Percentiles rank a stretch among this genome's conserved stretches.
Evolutionary conservation across 2,113 vertebrate species (phyloP).

Genomic region (Plectropomus leopardus): DNA sequence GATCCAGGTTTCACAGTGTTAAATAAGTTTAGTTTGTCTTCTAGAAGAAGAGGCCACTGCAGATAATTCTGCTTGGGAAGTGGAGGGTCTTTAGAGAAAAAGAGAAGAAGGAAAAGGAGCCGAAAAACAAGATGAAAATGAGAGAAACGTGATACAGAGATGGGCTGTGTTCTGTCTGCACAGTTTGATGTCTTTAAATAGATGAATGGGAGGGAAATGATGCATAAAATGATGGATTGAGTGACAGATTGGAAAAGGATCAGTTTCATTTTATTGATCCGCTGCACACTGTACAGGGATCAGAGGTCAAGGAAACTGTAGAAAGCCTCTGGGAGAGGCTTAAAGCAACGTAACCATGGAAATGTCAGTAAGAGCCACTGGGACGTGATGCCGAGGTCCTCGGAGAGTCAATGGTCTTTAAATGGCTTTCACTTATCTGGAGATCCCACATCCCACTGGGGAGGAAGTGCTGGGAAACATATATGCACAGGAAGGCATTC

Average conservation of each 20-base stretch:
- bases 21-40: too few species aligned
- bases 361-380: slow-evolving; percentile 69
- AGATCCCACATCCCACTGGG: slow-evolving; percentile 45
- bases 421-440: slow-evolving; percentile 73
- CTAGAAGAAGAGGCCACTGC: too few species aligned
- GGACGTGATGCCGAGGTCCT: slow-evolving; percentile 64
- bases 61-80: too few species aligned
- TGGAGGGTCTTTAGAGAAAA: neutral
- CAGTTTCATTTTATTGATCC: slow-evolving; percentile 73
- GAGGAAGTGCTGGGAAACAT: slow-evolving; percentile 61
- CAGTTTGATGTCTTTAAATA: slow-evolving; percentile 53
- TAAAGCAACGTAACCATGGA: slow-evolving; percentile 64
- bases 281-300: slow-evolving; percentile 53
- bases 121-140: neutral
- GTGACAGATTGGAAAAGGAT: slow-evolving; percentile 66
- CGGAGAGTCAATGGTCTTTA: slow-evolving; percentile 66
- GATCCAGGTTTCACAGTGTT: too few species aligned
- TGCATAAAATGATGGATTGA: slow-evolving; percentile 57
- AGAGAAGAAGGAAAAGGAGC: neutral
- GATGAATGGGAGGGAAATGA: slow-evolving; percentile 64
- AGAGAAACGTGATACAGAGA: neutral
- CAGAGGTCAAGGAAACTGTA: slow-evolving; percentile 77
- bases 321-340: slow-evolving; percentile 71
- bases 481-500: slow-evolving; percentile 49
- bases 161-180: slow-evolving; percentile 8